A percentile compares a stretch with the other conserved stretches of the same genome.
Evolutionary conservation across 2,888 invertebrate genomes (phyloP).

Genomic region (Nebria salina): DNA sequence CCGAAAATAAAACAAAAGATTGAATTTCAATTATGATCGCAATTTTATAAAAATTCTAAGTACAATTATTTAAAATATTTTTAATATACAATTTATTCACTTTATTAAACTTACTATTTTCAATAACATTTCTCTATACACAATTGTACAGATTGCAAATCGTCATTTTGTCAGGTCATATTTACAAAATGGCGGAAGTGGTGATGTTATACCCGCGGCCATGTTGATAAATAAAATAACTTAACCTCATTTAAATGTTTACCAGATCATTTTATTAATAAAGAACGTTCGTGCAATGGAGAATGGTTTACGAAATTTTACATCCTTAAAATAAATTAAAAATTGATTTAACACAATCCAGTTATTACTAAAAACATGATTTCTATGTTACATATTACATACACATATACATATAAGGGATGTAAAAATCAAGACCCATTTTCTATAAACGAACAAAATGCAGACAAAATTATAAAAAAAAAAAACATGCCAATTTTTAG

Average conservation of each 20-base stretch:
- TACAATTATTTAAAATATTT: slow-evolving; percentile 45
- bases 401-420: slow-evolving; percentile 31
- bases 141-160: slow-evolving; percentile 39
- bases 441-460: slow-evolving; percentile 20
- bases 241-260: neutral
- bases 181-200: slow-evolving; percentile 30
- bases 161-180: slow-evolving; percentile 38
- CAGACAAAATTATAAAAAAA: slow-evolving; percentile 29
- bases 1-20: neutral
- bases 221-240: slow-evolving; percentile 37
- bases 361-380: slow-evolving; percentile 16
- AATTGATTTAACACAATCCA: neutral
- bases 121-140: slow-evolving; percentile 43
- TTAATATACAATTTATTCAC: slow-evolving; percentile 39
- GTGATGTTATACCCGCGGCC: slow-evolving; percentile 13
- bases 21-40: neutral
- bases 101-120: slow-evolving; percentile 35
- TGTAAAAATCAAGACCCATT: slow-evolving; percentile 21
- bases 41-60: slow-evolving; percentile 35
- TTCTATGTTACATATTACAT: slow-evolving; percentile 43
- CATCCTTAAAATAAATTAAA: neutral
- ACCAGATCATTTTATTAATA: slow-evolving; percentile 23
- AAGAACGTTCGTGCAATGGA: neutral
- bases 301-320: neutral
- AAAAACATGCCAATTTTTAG: neutral